A percentile compares a stretch with the other conserved stretches of the same genome.
Evolutionary conservation across 2,888 invertebrate genomes (phyloP).

Genomic region (Selenia dentaria): DNA sequence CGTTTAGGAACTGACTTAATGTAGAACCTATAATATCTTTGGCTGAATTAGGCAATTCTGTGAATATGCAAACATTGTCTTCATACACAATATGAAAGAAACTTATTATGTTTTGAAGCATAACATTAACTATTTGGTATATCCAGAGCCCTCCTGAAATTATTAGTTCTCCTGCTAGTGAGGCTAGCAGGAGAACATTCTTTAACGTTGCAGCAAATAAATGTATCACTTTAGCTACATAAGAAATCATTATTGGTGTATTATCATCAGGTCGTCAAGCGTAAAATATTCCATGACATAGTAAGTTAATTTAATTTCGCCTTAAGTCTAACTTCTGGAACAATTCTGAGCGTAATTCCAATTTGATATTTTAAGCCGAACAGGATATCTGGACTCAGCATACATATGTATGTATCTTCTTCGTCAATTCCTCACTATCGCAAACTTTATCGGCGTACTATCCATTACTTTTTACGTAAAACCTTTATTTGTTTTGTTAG

Average conservation of each 20-base stretch:
- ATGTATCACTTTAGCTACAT: conserved; percentile 63
- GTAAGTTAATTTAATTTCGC: too few species aligned
- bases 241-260: conserved; percentile 58
- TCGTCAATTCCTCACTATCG: too few species aligned
- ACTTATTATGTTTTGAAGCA: conserved; percentile 43
- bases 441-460: too few species aligned
- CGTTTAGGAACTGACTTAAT: conserved; percentile 23
- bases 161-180: conserved; percentile 66
- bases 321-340: too few species aligned
- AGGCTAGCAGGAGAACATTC: conserved; percentile 55
- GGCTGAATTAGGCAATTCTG: conserved; percentile 62
- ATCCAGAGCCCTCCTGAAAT: conserved; percentile 52
- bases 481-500: too few species aligned
- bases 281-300: too few species aligned
- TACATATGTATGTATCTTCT: too few species aligned
- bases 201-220: conserved; percentile 56
- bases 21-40: conserved; percentile 35
- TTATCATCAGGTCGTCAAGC: too few species aligned
- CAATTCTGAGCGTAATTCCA: too few species aligned
- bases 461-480: too few species aligned
- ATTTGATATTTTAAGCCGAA: too few species aligned
- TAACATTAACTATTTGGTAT: conserved; percentile 41
- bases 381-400: too few species aligned
- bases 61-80: conserved; percentile 66
- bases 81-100: conserved; percentile 75